Percentiles rank a stretch among this genome's conserved stretches.
Evolutionary conservation across 2,113 vertebrate species (phyloP).

Genomic region (Coregonus clupeaformis): DNA sequence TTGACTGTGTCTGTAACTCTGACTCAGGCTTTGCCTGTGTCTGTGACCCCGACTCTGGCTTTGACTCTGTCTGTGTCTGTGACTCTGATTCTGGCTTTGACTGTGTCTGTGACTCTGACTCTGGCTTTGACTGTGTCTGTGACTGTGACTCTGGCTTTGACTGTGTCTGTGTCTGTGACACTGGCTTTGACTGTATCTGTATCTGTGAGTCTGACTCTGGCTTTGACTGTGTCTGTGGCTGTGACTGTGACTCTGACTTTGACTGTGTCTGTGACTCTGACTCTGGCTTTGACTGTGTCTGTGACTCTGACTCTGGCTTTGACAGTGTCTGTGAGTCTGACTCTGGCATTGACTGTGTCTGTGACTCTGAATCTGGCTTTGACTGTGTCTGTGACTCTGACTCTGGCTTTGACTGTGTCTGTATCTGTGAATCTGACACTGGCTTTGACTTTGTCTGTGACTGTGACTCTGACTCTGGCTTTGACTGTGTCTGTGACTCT

Average conservation of each 20-base stretch:
- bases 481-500: neutral
- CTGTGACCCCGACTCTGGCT: neutral
- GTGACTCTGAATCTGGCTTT: neutral
- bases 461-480: slow-evolving; percentile 17
- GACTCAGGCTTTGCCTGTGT: too few relatives aligned
- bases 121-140: too few relatives aligned
- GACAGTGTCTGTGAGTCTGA: too few relatives aligned
- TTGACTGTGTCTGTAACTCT: neutral
- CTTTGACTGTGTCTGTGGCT: neutral
- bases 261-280: neutral
- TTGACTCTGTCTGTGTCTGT: neutral
- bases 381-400: neutral
- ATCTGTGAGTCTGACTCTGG: neutral
- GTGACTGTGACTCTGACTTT: neutral
- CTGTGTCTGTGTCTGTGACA: too few relatives aligned
- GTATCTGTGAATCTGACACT: slow-evolving; percentile 17
- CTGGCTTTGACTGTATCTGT: rapidly evolving
- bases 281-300: neutral
- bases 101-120: too few relatives aligned
- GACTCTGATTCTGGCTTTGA: too few relatives aligned
- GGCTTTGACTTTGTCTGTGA: slow-evolving; percentile 12
- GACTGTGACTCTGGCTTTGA: too few relatives aligned
- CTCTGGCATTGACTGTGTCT: neutral
- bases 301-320: neutral
- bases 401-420: slow-evolving; percentile 35